Percentiles rank a stretch among this genome's conserved stretches.
Evolutionary conservation across 1,140 invertebrate species (phyloP).

Genomic region (Drosophila pectinifera): DNA sequence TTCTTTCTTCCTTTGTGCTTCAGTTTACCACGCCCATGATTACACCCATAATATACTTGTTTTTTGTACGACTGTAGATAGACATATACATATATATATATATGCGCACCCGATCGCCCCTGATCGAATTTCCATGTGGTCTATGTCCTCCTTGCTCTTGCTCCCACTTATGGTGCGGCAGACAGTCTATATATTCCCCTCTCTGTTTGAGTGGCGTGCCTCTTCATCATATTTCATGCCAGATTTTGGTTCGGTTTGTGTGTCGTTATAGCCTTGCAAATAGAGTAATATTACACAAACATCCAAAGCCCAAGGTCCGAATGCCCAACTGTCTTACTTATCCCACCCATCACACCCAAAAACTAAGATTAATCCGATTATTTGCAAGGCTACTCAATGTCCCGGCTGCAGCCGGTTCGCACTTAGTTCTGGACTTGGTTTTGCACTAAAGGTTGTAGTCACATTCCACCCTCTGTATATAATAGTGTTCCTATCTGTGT

Average conservation of each 20-base stretch:
- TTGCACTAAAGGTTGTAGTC: conserved; percentile 8
- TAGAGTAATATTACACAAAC: too few relatives aligned
- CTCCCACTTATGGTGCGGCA: not conserved
- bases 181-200: conserved; percentile 5
- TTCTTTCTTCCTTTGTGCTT: conserved; percentile 21
- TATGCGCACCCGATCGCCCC: not conserved
- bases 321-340: too few relatives aligned
- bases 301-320: not conserved
- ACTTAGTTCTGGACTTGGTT: conserved; percentile 15
- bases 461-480: not conserved
- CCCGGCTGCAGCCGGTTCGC: not conserved
- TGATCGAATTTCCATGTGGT: conserved; percentile 7
- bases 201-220: conserved; percentile 10
- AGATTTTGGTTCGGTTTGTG: conserved; percentile 1
- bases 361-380: too few relatives aligned
- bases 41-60: not conserved
- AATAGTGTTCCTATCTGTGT: not conserved
- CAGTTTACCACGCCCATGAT: conserved; percentile 1
- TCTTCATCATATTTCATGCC: conserved; percentile 14
- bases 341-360: too few relatives aligned
- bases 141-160: conserved; percentile 2
- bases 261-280: conserved; percentile 1
- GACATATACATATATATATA: not conserved
- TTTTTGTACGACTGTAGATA: conserved; percentile 1
- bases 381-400: conserved; percentile 1